Conservation (phyloP, 2,888 invertebrate species). For the Cantharis nigra region DNA sequence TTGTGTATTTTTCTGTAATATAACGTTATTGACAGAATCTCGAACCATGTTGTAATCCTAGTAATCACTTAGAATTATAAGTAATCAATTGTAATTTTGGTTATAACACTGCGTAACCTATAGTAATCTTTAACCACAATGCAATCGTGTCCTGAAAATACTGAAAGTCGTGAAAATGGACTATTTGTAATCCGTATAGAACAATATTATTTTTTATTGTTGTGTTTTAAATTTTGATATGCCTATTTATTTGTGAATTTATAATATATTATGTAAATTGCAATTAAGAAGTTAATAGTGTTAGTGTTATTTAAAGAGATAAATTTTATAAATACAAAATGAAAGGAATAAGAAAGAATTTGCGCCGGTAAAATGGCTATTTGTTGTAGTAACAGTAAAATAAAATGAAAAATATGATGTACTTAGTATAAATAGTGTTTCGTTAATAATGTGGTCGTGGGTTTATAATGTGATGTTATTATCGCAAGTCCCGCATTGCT, state of each 20-base stretch:
- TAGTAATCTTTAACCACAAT: no score
- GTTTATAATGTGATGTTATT: conserved; percentile 33
- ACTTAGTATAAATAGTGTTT: conserved; percentile 17
- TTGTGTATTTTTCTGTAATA: no score
- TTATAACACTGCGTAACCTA: no score
- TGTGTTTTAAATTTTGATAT: no score
- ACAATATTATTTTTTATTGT: not conserved
- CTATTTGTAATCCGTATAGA: no score
- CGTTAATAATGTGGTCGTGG: conserved; percentile 27
- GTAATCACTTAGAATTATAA: no score
- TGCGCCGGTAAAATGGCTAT: not conserved
- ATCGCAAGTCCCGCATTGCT: conserved; percentile 35
- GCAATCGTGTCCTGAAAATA: no score
- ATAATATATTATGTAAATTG: not conserved
- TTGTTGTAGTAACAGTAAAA: conserved; percentile 14
- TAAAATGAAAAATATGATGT: conserved; percentile 24
- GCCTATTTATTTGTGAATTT: not conserved
- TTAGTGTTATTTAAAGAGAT: not conserved
- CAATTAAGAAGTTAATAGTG: not conserved
- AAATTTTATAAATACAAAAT: conserved; percentile 1
- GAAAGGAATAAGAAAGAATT: not conserved
- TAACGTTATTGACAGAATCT: no score
- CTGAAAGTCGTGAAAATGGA: no score
- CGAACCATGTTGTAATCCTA: no score
- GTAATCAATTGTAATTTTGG: no score